Evolutionary conservation across 2,113 vertebrate species (phyloP).

Genomic region (Trogon melanurus): DNA sequence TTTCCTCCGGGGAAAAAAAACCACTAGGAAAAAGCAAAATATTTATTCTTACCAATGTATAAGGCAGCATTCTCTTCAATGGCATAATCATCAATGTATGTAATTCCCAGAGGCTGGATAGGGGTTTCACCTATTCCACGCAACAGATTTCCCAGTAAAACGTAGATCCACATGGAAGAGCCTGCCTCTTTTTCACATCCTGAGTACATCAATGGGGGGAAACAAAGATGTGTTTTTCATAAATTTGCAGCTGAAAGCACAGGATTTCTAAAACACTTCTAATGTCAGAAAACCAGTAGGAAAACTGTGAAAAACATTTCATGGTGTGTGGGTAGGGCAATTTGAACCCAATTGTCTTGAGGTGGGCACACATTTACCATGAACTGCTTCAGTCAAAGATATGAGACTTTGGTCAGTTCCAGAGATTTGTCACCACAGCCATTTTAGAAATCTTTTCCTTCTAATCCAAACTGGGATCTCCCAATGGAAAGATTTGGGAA

Average conservation of each 20-base stretch:
- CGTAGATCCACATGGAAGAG: slow-evolving; percentile 89
- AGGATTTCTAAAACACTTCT: background rate
- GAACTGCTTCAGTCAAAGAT: background rate
- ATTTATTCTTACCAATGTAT: slow-evolving; percentile 85
- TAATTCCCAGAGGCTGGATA: slow-evolving; percentile 90
- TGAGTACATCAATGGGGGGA: slow-evolving; percentile 33
- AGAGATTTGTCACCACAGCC: background rate
- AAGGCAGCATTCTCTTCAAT: slow-evolving; percentile 88
- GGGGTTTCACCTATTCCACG: slow-evolving; percentile 95
- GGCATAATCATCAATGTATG: slow-evolving; percentile 94
- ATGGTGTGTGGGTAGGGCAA: background rate
- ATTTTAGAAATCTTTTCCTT: background rate
- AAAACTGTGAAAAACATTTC: background rate
- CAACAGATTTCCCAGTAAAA: slow-evolving; percentile 92
- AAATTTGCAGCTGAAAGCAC: background rate
- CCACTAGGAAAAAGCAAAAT: background rate
- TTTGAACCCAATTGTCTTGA: background rate
- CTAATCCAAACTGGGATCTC: background rate
- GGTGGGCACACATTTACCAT: background rate
- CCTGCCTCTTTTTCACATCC: slow-evolving; percentile 85
- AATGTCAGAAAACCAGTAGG: background rate
- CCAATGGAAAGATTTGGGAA: background rate
- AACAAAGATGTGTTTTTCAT: background rate
- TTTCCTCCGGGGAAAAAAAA: background rate
- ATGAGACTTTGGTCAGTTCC: background rate